Conservation (phyloP, 2,888 invertebrate genomes). For the Suillia variegata region DNA sequence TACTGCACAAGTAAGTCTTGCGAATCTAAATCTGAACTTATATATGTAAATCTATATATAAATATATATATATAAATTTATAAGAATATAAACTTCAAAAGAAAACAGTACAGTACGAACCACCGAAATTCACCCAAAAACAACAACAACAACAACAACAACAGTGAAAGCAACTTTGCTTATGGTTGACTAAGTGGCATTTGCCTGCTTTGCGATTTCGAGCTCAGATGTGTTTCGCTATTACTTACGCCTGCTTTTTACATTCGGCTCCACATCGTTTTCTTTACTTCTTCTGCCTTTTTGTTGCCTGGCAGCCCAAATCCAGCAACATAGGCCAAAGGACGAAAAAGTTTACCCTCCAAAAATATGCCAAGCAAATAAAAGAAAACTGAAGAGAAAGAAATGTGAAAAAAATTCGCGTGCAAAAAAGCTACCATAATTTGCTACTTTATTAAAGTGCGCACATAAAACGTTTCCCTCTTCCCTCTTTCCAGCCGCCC, state of each 20-base stretch:
- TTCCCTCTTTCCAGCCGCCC: too few relatives aligned
- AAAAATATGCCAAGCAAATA: background rate
- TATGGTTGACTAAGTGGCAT: conserved; percentile 2
- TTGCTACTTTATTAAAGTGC: conserved; percentile 10
- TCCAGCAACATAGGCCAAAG: too few relatives aligned
- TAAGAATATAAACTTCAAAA: conserved; percentile 13
- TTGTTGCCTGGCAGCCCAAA: too few relatives aligned
- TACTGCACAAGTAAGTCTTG: conserved; percentile 5
- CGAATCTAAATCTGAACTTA: too few relatives aligned
- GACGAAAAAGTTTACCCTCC: background rate
- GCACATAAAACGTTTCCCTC: background rate
- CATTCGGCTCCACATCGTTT: conserved; percentile 9
- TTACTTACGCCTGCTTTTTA: conserved; percentile 15
- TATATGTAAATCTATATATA: too few relatives aligned
- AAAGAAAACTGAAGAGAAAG: background rate
- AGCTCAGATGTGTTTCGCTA: conserved; percentile 13
- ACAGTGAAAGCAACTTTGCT: too few relatives aligned
- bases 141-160: too few relatives aligned
- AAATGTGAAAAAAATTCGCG: background rate
- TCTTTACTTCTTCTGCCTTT: background rate
- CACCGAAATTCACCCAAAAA: too few relatives aligned
- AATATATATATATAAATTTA: too few relatives aligned
- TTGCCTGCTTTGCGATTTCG: conserved; percentile 8
- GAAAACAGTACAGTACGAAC: background rate
- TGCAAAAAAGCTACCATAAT: conserved; percentile 2